phyloP scores from a whole-genome alignment of 2,113 vertebrate species.

The Oceanodroma tethys region DNA sequence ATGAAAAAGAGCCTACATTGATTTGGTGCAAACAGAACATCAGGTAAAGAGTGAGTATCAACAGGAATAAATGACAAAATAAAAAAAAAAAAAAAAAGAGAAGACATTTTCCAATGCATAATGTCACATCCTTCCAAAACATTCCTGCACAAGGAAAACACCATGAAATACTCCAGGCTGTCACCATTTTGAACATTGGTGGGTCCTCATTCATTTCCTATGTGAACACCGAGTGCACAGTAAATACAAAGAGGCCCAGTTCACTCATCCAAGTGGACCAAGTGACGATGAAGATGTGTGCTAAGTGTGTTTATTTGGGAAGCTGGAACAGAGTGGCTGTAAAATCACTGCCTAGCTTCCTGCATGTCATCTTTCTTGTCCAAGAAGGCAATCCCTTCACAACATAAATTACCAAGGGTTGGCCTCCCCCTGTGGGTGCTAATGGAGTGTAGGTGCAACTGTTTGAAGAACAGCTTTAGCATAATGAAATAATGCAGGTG shows the following conservation, averaged over 20 bases:
- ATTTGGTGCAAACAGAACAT: not conserved
- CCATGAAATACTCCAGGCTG: not conserved
- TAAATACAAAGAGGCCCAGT: not conserved
- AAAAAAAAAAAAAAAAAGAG: not conserved
- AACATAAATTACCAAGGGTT: not conserved
- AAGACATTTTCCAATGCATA: not conserved
- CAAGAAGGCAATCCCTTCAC: not conserved
- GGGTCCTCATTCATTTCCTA: not conserved
- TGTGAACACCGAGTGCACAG: not conserved
- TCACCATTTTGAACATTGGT: not conserved
- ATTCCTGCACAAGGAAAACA: not conserved
- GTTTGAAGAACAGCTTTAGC: conserved; percentile 3
- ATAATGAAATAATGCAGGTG: conserved; percentile 38
- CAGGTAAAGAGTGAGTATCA: not conserved
- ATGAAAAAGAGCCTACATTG: not conserved
- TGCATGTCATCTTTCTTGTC: not conserved
- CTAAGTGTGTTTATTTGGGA: not conserved
- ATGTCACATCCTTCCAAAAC: not conserved
- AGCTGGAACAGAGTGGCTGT: not conserved
- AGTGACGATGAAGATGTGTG: not conserved
- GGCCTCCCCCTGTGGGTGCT: not conserved
- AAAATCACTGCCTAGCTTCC: not conserved
- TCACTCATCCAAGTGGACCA: not conserved
- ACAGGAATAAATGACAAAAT: not conserved
- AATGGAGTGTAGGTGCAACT: conserved; percentile 17